Evolutionary conservation across 2,797 vertebrate species (phyloP).

Genomic region (Myotis myotis): DNA sequence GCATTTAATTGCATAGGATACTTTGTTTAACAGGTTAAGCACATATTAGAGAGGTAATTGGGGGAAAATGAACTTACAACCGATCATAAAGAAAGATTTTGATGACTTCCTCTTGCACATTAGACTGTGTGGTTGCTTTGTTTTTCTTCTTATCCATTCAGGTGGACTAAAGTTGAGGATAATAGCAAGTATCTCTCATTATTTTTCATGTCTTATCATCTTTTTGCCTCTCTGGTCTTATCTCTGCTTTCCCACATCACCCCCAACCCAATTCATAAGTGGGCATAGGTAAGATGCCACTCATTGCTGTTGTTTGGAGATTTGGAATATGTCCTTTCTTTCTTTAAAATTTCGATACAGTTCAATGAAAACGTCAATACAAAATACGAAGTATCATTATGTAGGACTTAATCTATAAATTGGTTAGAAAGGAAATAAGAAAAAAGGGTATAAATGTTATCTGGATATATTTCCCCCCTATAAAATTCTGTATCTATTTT

Average conservation of each 20-base stretch:
- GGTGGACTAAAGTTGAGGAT: background rate
- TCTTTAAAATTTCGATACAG: background rate
- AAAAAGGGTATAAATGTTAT: background rate
- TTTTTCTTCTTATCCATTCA: background rate
- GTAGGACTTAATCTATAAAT: background rate
- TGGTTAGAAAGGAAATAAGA: background rate
- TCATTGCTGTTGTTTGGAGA: background rate
- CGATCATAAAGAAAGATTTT: background rate
- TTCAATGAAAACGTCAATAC: background rate
- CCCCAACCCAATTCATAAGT: background rate
- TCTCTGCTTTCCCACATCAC: background rate
- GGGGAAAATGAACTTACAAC: slow-evolving; percentile 22
- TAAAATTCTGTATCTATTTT: background rate
- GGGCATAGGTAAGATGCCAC: background rate
- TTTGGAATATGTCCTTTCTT: background rate
- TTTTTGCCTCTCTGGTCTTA: background rate
- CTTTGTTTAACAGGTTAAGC: background rate
- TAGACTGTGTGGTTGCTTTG: background rate
- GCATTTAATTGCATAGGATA: background rate
- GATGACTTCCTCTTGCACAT: background rate
- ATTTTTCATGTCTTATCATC: background rate
- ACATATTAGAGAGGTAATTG: background rate
- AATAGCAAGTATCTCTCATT: background rate
- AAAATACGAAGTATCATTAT: background rate
- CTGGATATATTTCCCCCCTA: background rate